Conservation (phyloP, 2,113 vertebrate genomes). For the Rhadina sibilatrix region DNA sequence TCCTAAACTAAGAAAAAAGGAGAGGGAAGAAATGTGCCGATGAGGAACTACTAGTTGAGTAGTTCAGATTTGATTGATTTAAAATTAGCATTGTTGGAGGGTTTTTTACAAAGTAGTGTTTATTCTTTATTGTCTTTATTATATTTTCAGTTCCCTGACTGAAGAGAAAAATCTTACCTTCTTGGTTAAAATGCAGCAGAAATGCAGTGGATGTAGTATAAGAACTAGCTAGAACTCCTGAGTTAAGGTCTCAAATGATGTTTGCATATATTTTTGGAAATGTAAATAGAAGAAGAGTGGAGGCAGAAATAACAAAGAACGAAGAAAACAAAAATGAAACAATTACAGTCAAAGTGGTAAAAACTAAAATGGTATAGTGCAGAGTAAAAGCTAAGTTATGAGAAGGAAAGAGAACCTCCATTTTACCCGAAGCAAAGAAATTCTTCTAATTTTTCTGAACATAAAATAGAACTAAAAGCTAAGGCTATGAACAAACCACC, state of each 20-base stretch:
- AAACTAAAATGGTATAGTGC: neutral
- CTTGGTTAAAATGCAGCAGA: neutral
- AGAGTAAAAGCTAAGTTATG: neutral
- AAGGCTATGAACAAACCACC: neutral
- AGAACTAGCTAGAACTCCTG: neutral
- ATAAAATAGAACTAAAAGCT: neutral
- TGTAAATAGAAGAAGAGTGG: neutral
- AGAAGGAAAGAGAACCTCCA: neutral
- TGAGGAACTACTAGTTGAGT: neutral
- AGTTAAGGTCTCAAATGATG: neutral
- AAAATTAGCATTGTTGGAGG: neutral
- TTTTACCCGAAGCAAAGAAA: neutral
- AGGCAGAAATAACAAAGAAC: neutral
- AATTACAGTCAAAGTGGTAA: neutral
- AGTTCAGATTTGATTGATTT: neutral
- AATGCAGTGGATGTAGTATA: neutral
- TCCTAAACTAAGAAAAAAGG: neutral
- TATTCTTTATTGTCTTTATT: neutral
- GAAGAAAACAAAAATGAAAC: neutral
- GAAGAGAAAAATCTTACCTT: neutral
- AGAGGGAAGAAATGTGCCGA: accelerated
- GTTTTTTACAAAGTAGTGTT: neutral
- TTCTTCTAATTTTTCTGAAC: neutral
- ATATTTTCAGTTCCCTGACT: neutral
- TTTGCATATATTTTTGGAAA: neutral